phyloP scores from a whole-genome alignment of 2,113 vertebrate genomes.

The Phyllopteryx taeniolatus region DNA sequence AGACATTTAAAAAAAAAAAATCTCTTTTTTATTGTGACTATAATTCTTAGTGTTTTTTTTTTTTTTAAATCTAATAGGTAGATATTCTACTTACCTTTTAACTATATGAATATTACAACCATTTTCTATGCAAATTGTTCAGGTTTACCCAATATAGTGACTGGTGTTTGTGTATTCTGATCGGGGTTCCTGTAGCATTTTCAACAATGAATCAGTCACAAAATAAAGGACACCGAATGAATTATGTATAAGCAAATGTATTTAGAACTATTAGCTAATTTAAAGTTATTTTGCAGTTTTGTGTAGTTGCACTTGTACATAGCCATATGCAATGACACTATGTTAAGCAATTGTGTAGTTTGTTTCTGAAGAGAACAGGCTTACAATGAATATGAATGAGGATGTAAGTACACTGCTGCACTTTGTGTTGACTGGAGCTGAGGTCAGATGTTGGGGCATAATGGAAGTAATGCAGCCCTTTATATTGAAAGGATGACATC shows the following conservation, averaged over 20 bases:
- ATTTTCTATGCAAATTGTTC: neutral
- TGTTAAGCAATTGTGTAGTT: constrained; percentile 17
- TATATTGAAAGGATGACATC: constrained; percentile 75
- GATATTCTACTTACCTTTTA: neutral
- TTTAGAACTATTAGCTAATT: neutral
- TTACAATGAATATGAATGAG: constrained; percentile 66
- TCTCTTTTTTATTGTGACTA: no score
- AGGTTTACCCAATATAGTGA: neutral
- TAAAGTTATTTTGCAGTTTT: neutral
- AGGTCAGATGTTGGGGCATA: constrained; percentile 47
- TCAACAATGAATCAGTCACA: neutral
- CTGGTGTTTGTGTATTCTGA: neutral
- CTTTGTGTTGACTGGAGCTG: constrained; percentile 48
- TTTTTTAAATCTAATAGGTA: neutral
- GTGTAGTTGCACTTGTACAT: neutral
- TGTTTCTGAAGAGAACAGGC: constrained; percentile 31
- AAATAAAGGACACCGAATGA: neutral
- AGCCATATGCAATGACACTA: constrained; percentile 15
- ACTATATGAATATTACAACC: no score
- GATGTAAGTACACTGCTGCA: constrained; percentile 59
- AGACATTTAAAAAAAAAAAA: no score
- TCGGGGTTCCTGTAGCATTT: neutral
- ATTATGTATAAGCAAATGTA: neutral
- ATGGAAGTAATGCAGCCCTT: constrained; percentile 59
- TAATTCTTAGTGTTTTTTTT: no score